Base-by-base conservation (phyloP, 2,113 vertebrate genomes). In the Neomonachus schauinslandi region DNA sequence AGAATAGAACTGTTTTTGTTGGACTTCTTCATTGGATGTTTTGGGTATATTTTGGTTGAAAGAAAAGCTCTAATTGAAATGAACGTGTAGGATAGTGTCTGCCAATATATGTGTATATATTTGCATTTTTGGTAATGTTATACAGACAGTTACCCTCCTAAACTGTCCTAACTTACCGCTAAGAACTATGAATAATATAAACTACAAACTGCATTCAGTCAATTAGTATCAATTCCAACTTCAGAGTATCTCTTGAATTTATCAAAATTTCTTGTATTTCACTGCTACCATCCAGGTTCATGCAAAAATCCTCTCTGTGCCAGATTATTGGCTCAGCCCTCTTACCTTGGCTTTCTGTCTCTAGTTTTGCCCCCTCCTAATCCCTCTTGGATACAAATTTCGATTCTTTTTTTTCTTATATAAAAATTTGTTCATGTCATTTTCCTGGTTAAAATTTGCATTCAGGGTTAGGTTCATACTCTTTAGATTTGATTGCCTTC, bases 1-100 rank as follows among this genome's bases (percentile, higher is more conserved):
- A 31, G 4, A 90, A 28, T 65, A 53, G 22, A 91, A 71, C 55
- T 92, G 0, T 91, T 93, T 93, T 72, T 94, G 28, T 89, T 97
- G 61, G 11, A 31, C 2, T 72, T 89, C 49, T 90, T 93, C 33
- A 74, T 92, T 85, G 77, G 22, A 28, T 87, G 5, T 96, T 94
- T 76, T 39, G 15, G 31, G 18, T 80, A 22, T 76, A 33, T 80
- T 91, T 85, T 81, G 53, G 10, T 39, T 49, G n/a, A 61, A 87
- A 63, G 24, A 55, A 63, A 80, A 80, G 7, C 53, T 84, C 7
- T 76, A 14, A 71, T 85, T 86, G 46, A 91, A 88, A 67, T 86
- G 8, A 85, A 89, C 22, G 36, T 22, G 16, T 69, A 76, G 49
- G 16, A 59, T n/a, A 81, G 61, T 24, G 39, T 46, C 65, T 89